Evolutionary conservation across 2,797 vertebrate species (phyloP).

Genomic region (Poecilia velifera): DNA sequence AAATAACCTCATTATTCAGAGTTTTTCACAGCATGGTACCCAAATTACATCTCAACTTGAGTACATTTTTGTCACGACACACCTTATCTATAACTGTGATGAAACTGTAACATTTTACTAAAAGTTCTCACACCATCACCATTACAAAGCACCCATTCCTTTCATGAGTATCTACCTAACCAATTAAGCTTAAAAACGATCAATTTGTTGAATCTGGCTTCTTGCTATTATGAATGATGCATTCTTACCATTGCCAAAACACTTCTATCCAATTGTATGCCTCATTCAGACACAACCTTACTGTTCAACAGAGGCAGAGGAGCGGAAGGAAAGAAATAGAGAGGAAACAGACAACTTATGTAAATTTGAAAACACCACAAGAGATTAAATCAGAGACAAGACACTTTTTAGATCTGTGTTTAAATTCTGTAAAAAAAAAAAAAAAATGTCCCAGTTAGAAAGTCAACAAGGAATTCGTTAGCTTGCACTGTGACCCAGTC

Average conservation of each 20-base stretch:
- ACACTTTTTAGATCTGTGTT: constrained; percentile 8
- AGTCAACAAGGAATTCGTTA: constrained; percentile 13
- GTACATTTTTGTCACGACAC: background rate
- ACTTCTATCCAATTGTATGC: background rate
- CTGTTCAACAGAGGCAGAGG: constrained; percentile 13
- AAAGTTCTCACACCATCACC: background rate
- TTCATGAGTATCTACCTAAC: background rate
- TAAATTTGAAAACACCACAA: constrained; percentile 7
- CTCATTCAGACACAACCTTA: constrained; percentile 28
- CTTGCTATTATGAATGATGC: background rate
- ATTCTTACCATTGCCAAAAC: background rate
- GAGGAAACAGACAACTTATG: constrained; percentile 19
- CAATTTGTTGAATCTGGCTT: background rate
- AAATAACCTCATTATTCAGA: background rate
- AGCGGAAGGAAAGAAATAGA: background rate
- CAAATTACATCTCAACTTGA: background rate
- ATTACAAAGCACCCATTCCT: background rate
- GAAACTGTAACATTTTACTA: background rate
- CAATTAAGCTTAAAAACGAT: background rate
- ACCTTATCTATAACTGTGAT: background rate
- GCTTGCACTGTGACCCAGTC: constrained; percentile 11
- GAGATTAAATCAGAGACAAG: background rate
- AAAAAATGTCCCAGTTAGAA: constrained; percentile 11
- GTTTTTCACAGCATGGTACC: background rate
- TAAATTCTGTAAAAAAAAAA: constrained; percentile 4